phyloP scores from a whole-genome alignment of 2,888 invertebrate species.

The Ophonus ardosiacus region DNA sequence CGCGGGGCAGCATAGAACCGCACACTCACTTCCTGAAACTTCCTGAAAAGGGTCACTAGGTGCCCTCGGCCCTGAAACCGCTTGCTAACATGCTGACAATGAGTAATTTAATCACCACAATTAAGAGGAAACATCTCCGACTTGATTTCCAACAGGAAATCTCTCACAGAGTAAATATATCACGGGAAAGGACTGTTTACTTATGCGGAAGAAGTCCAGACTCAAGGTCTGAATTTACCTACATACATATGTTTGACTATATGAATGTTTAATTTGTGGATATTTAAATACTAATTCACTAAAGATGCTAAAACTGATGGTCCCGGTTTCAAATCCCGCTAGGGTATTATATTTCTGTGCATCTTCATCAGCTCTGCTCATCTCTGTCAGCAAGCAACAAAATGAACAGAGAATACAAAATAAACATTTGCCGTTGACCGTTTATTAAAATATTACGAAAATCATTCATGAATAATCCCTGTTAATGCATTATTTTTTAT shows the following conservation, averaged over 20 bases:
- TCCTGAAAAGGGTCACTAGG: constrained; percentile 40
- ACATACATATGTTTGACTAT: not conserved
- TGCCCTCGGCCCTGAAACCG: constrained; percentile 16
- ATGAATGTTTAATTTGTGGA: not conserved
- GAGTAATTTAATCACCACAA: constrained; percentile 40
- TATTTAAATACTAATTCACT: not conserved
- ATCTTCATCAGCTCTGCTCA: too few relatives aligned
- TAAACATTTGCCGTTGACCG: too few relatives aligned
- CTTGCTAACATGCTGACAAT: constrained; percentile 16
- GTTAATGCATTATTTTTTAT: too few relatives aligned
- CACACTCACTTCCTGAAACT: constrained; percentile 18
- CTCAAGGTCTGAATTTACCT: not conserved
- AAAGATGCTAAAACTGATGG: too few relatives aligned
- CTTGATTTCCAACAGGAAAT: constrained; percentile 15
- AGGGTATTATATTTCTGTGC: not conserved
- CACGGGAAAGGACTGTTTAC: not conserved
- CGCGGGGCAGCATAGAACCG: constrained; percentile 9
- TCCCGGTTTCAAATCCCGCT: too few relatives aligned
- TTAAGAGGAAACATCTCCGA: constrained; percentile 17
- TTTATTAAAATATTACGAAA: too few relatives aligned
- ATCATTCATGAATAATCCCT: too few relatives aligned
- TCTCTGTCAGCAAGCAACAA: too few relatives aligned
- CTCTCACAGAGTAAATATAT: constrained; percentile 1
- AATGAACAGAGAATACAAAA: too few relatives aligned
- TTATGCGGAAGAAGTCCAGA: not conserved